These are phyloP conservation scores for Otus sunia DNA, from an alignment of 2,113 vertebrate genomes.

Conservation along the genomic window DNA sequence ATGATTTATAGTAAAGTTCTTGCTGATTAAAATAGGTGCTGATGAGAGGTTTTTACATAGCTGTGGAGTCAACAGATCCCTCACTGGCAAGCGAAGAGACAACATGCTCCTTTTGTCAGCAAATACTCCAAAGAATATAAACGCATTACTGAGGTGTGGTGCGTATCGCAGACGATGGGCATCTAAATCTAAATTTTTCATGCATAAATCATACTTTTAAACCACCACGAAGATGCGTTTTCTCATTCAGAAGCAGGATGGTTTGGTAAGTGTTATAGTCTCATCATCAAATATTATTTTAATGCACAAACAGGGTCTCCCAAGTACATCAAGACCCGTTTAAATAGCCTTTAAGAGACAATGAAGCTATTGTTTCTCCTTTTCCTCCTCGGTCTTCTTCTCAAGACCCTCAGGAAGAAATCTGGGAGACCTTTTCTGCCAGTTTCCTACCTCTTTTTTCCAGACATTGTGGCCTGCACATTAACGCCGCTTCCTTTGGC, in stretches of 20 bases:
- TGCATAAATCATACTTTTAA: slow-evolving; percentile 47
- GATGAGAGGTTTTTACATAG: slow-evolving; percentile 54
- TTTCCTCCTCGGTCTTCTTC: background rate
- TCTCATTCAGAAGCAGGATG: slow-evolving; percentile 6
- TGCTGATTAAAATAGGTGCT: slow-evolving; percentile 60
- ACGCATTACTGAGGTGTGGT: slow-evolving; percentile 48
- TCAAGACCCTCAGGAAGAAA: slow-evolving; percentile 38
- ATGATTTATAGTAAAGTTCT: slow-evolving; percentile 64
- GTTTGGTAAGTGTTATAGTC: background rate
- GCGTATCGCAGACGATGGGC: slow-evolving; percentile 23
- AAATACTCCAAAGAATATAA: slow-evolving; percentile 72
- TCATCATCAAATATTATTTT: slow-evolving; percentile 23
- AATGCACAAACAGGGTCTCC: background rate
- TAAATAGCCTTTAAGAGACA: background rate
- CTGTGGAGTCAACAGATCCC: slow-evolving; percentile 54
- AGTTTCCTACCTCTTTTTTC: background rate
- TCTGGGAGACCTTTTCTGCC: slow-evolving; percentile 30
- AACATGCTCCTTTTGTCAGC: slow-evolving; percentile 72
- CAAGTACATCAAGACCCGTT: slow-evolving; percentile 2
- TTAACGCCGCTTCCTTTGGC: slow-evolving; percentile 48
- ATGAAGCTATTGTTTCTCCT: background rate
- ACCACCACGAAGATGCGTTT: background rate
- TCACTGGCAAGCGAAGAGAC: slow-evolving; percentile 29
- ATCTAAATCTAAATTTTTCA: slow-evolving; percentile 51
- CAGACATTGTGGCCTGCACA: slow-evolving; percentile 18